phyloP scores from a whole-genome alignment of 2,113 vertebrate genomes.

The Ptychochromis oligacanthus region DNA sequence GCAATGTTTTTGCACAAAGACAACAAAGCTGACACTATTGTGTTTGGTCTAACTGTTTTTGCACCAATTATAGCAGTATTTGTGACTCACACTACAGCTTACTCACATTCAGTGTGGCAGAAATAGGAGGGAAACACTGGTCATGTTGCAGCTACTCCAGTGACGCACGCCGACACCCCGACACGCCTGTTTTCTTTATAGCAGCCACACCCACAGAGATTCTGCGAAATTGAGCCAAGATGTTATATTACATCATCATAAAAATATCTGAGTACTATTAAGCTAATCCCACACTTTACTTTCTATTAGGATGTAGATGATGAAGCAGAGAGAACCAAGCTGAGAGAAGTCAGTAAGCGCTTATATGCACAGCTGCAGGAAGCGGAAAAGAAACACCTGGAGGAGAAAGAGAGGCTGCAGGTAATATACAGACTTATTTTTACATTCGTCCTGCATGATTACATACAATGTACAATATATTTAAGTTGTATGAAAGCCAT shows the following conservation, averaged over 20 bases:
- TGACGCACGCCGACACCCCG: conserved; percentile 41
- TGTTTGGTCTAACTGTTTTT: conserved; percentile 7
- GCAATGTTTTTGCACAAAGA: background rate
- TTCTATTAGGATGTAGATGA: conserved; percentile 72
- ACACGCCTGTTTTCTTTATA: conserved; percentile 38
- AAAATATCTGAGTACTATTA: conserved; percentile 7
- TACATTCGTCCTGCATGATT: background rate
- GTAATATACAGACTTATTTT: conserved; percentile 62
- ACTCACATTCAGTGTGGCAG: background rate
- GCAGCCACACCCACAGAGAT: conserved; percentile 21
- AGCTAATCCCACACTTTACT: background rate
- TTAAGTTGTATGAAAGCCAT: background rate
- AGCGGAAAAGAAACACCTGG: conserved; percentile 83
- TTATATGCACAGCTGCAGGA: conserved; percentile 85
- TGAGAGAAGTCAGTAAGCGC: conserved; percentile 84
- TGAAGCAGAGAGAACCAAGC: conserved; percentile 80
- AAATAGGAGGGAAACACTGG: background rate
- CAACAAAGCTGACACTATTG: background rate
- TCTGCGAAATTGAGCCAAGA: background rate
- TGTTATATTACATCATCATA: conserved; percentile 35
- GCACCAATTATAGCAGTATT: conserved; percentile 3
- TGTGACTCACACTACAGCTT: conserved; percentile 34
- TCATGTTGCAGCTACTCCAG: background rate
- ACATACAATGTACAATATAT: background rate
- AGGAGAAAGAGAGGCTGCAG: conserved; percentile 85